Base-by-base conservation (phyloP, 1,140 invertebrate species). In the Drosophila mauritiana region DNA sequence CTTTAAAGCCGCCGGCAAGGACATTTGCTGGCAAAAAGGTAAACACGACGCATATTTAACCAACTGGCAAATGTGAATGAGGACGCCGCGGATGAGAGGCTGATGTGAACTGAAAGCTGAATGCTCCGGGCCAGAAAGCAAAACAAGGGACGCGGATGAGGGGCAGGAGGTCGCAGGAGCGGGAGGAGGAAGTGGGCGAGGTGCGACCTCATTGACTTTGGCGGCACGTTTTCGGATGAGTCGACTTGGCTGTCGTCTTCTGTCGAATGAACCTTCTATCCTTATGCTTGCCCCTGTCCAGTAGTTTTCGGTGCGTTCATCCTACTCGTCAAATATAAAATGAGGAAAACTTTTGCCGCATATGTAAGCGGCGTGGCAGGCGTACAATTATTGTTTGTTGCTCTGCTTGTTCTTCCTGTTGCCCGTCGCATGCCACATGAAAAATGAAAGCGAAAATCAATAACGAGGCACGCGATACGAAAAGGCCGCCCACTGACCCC, bases 371-470 rank as follows among this genome's bases (percentile, higher is more conserved):
- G 59, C 45, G 62, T n/a, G 39, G 34, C 57, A 55, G 11, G 68
- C 54, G 48, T 54, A 62, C 73, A 61, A 77, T 77, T 77, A 77
- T 68, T 77, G 56, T 63, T 78, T 86, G 62, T 54, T 68, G 59
- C 39, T 42, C 59, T 25, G 67, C 58, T 61, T 59, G 55, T 67
- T 63, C 49, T 75, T 78, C 55, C 61, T 77, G 61, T 61, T 68
- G 57, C 48, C 52, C 31, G 31, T 88, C 72, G 79, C 83, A 82
- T 83, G 83, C 58, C 55, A 72, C 84, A 90, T 89, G 84, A 89
- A 89, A 88, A 89, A 89, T 80, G 85, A 89, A 89, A 89, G 85
- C 85, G 85, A 89, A 89, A 89, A 89, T 89, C 84, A 89, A 89
- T 89, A 89, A 56, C 43, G 52, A 72, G 69, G 77, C 84, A 89